Evolutionary conservation across 2,888 invertebrate species (phyloP).

Genomic region (Tupiocoris notatus): DNA sequence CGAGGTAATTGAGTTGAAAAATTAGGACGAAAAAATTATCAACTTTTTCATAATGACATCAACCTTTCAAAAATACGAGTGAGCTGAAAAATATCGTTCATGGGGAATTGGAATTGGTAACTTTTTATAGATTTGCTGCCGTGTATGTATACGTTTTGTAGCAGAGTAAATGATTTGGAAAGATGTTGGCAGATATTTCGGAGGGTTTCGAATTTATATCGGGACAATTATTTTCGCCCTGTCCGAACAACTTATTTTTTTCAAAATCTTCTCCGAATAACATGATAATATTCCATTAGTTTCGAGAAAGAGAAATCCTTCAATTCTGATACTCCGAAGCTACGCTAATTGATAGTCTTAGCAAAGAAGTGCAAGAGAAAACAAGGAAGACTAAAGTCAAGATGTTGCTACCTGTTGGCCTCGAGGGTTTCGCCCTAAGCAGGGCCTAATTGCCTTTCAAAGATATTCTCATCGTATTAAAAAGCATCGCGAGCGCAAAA

Average conservation of each 20-base stretch:
- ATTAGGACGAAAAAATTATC: too few species aligned
- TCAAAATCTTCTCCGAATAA: too few species aligned
- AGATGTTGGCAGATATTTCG: background rate
- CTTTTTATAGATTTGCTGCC: too few species aligned
- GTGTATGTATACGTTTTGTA: background rate
- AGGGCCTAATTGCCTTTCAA: constrained; percentile 21
- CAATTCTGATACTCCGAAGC: background rate
- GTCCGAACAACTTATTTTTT: too few species aligned
- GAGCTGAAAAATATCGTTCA: too few species aligned
- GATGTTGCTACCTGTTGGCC: constrained; percentile 18
- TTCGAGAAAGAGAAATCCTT: background rate
- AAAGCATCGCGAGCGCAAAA: background rate
- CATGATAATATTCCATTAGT: too few species aligned
- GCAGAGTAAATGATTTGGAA: background rate
- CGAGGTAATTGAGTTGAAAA: too few species aligned
- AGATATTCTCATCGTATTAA: constrained; percentile 17
- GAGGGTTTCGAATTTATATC: too few species aligned
- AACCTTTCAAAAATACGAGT: too few species aligned
- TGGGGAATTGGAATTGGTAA: too few species aligned
- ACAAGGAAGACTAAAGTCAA: background rate
- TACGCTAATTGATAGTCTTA: background rate
- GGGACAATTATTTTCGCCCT: too few species aligned
- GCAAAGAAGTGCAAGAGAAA: background rate
- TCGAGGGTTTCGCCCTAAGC: background rate
- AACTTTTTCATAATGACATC: too few species aligned